A percentile compares a stretch with the other conserved stretches of the same genome.
Conservation (phyloP, 1,140 invertebrate genomes). For the Dendroctonus ponderosae region DNA sequence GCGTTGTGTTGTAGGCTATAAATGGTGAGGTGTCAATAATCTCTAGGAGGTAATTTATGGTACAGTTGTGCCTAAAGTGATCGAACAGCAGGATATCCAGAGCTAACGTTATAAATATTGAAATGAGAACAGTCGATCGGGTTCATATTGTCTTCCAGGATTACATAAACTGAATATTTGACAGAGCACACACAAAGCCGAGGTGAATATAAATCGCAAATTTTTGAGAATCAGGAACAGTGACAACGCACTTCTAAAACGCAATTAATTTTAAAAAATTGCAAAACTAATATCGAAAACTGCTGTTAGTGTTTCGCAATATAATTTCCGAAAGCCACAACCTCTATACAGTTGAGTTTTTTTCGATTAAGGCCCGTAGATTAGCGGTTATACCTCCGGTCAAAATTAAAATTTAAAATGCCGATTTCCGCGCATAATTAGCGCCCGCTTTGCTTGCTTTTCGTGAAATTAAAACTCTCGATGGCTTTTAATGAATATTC, state of each 20-base stretch:
- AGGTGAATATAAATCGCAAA: too few species aligned
- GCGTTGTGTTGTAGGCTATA: constrained; percentile 22
- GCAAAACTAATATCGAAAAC: too few species aligned
- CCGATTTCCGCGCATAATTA: constrained; percentile 31
- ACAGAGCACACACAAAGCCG: too few species aligned
- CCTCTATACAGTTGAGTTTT: constrained; percentile 6
- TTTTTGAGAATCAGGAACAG: too few species aligned
- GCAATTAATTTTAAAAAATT: too few species aligned
- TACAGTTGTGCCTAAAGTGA: constrained; percentile 7
- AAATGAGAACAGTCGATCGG: neutral
- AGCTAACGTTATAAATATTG: constrained; percentile 2
- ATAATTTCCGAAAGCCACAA: neutral
- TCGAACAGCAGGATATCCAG: constrained; percentile 8
- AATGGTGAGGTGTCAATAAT: constrained; percentile 29
- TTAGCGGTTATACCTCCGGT: constrained; percentile 18
- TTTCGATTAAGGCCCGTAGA: constrained; percentile 9
- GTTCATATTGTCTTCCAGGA: too few species aligned
- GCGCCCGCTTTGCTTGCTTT: constrained; percentile 26
- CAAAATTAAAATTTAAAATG: constrained; percentile 32
- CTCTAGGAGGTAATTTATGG: constrained; percentile 24
- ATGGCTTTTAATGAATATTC: constrained; percentile 30
- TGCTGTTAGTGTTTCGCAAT: too few species aligned
- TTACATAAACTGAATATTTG: too few species aligned
- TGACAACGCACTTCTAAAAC: too few species aligned
- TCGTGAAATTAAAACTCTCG: constrained; percentile 30